Evolutionary conservation across 2,797 vertebrate genomes (phyloP), one percentile per base, ranked within the genome.

Genomic region (Mormyrus hasselquistii): DNA sequence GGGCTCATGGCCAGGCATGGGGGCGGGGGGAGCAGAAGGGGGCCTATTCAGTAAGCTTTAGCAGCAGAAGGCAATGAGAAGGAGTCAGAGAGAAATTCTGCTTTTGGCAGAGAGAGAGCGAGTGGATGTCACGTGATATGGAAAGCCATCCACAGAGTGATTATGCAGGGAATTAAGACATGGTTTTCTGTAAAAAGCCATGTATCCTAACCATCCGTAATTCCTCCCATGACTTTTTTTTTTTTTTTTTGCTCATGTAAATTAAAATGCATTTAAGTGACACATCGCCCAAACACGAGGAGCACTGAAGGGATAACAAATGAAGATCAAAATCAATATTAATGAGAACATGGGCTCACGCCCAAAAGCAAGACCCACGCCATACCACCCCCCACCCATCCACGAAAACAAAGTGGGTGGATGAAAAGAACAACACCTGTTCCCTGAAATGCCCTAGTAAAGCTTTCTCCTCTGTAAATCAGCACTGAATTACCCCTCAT

Each of bases 61-160:
- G 65, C 50, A 47, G 29, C 62, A 87, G 88, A 62, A 91, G 91
- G 89, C 89, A 90, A 86, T 89, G 90, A 90, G 90, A 90, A 91
- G 89, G 90, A 87, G 84, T 76, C 84, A 88, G 44, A 57, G 69
- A 82, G 88, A 88, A 22, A 85, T 53, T 90, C 82, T 14, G 47
- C 53, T 38, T 50, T 62, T 34, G 44, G 73, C 50, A 14, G 41
- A 44, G 16, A 49, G 34, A 76, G 76, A 87, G 53, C 3, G 50
- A 49, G 82, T 25, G 53, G 9, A 62, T 82, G 34, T 52, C 38
- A 47, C 38, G 82, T 41, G 41, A 49, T 19, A 52, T 29, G 52
- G 76, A 19, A 59, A 59, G 88, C 85, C 85, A 41, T 57, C 85
- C 52, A 34, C 49, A 7, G 9, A 34, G 53, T 41, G 29, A 52